Evolutionary conservation across 2,888 invertebrate species (phyloP).

Genomic region (Agonopterix heracliana): DNA sequence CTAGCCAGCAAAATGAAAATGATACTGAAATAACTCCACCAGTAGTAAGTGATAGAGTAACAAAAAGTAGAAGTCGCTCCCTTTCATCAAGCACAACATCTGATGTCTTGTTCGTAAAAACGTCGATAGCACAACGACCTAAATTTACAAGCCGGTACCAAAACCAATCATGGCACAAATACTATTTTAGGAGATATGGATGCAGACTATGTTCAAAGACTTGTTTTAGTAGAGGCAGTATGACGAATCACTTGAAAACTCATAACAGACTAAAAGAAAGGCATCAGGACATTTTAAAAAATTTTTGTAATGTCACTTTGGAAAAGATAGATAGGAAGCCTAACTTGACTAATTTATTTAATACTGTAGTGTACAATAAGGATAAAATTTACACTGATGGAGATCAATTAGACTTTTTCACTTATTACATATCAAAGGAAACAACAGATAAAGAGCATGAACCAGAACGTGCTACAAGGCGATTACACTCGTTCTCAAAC

Average conservation of each 20-base stretch:
- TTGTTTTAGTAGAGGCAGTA: slow-evolving; percentile 15
- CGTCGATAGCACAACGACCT: too few relatives aligned
- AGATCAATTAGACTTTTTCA: slow-evolving; percentile 29
- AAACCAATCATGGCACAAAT: too few relatives aligned
- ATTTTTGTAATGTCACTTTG: slow-evolving; percentile 35
- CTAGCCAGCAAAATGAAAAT: slow-evolving; percentile 19
- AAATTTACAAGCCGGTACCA: too few relatives aligned
- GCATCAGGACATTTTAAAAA: slow-evolving; percentile 28
- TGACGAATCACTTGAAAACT: slow-evolving; percentile 20
- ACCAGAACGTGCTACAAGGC: not conserved
- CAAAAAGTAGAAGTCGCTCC: slow-evolving; percentile 7
- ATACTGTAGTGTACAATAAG: slow-evolving; percentile 34
- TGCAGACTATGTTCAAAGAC: slow-evolving; percentile 18
- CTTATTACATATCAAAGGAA: slow-evolving; percentile 29
- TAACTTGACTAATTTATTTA: slow-evolving; percentile 38
- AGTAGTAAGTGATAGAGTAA: not conserved
- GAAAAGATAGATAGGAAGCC: slow-evolving; percentile 37
- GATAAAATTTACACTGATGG: slow-evolving; percentile 36
- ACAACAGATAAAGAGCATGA: not conserved
- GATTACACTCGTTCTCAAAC: not conserved
- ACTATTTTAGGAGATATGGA: slow-evolving; percentile 3
- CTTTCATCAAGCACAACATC: slow-evolving; percentile 6
- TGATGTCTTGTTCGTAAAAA: not conserved
- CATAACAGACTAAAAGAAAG: slow-evolving; percentile 22
- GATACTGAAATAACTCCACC: not conserved